Evolutionary conservation across 23 tunicate species (phyloP).

Genomic region (Ascidia mentula): DNA sequence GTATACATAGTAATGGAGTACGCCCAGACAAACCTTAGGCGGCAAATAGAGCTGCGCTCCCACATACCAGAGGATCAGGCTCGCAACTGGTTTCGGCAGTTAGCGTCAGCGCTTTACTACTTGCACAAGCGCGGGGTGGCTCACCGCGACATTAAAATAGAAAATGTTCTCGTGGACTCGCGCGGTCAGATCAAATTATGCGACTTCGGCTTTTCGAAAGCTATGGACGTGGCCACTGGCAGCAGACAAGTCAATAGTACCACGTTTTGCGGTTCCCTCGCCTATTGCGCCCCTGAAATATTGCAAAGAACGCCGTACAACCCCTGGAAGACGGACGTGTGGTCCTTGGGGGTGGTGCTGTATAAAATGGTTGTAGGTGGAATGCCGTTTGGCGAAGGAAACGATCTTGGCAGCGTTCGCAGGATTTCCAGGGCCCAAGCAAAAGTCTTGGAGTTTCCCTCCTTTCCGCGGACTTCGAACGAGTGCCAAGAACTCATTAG

Average conservation of each 20-base stretch:
- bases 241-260: slow-evolving; percentile 38
- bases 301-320: slow-evolving; percentile 85
- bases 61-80: slow-evolving; percentile 83
- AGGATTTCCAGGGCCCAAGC: slow-evolving; percentile 78
- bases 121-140: slow-evolving; percentile 84
- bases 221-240: slow-evolving; percentile 36
- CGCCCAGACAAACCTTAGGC: slow-evolving; percentile 60
- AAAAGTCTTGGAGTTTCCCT: slow-evolving; percentile 66
- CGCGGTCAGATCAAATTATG: slow-evolving; percentile 67
- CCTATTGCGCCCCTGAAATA: slow-evolving; percentile 97
- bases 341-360: slow-evolving; percentile 98
- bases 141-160: slow-evolving; percentile 94
- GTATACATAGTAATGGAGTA: slow-evolving; percentile 86
- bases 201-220: slow-evolving; percentile 97
- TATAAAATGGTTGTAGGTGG: slow-evolving; percentile 95
- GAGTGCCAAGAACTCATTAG: slow-evolving; percentile 66
- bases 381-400: slow-evolving; percentile 99
- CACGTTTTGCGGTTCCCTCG: slow-evolving; percentile 93
- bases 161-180: slow-evolving; percentile 86
- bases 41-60: slow-evolving; percentile 54
- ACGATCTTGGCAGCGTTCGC: slow-evolving; percentile 80
- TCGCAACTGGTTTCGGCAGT: slow-evolving; percentile 89
- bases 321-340: slow-evolving; percentile 92
- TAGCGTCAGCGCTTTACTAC: slow-evolving; percentile 94
- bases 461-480: slow-evolving; percentile 45